phyloP scores from a whole-genome alignment of 2,888 invertebrate genomes.

The Cylindroiulus punctatus region DNA sequence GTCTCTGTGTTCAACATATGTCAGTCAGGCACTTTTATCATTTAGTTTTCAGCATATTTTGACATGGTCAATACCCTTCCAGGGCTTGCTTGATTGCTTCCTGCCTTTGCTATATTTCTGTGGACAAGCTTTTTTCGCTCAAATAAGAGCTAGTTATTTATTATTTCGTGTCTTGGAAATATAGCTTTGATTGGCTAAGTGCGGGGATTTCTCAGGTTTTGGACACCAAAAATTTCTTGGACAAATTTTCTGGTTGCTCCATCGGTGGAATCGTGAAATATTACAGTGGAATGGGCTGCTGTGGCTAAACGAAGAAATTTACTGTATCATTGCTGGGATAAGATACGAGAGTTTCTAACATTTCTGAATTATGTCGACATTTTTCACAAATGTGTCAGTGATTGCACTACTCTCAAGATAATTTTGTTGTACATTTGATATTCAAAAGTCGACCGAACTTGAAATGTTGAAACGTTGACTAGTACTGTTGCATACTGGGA shows the following conservation, averaged over 20 bases:
- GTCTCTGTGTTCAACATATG: conserved; percentile 27
- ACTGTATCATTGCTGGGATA: too few relatives aligned
- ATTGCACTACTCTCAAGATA: too few relatives aligned
- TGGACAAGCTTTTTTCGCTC: background rate
- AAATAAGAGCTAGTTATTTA: background rate
- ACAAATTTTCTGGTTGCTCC: background rate
- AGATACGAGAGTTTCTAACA: too few relatives aligned
- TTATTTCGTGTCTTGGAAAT: background rate
- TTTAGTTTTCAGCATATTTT: background rate
- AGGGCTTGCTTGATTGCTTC: background rate
- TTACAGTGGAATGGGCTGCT: background rate
- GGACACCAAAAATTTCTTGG: conserved; percentile 1
- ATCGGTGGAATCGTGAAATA: background rate
- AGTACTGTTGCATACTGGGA: too few relatives aligned
- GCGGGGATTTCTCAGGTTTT: background rate
- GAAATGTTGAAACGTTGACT: too few relatives aligned
- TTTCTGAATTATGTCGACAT: too few relatives aligned
- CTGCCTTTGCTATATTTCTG: background rate
- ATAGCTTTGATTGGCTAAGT: background rate
- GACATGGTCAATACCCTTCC: background rate
- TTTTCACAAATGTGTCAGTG: too few relatives aligned
- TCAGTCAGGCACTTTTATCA: conserved; percentile 26
- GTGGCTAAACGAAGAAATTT: background rate
- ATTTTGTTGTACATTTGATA: too few relatives aligned
- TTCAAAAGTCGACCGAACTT: too few relatives aligned